Percentiles rank a stretch among this genome's conserved stretches.
Evolutionary conservation across 2,888 invertebrate genomes (phyloP).

Genomic region (Lamellibrachia columna): DNA sequence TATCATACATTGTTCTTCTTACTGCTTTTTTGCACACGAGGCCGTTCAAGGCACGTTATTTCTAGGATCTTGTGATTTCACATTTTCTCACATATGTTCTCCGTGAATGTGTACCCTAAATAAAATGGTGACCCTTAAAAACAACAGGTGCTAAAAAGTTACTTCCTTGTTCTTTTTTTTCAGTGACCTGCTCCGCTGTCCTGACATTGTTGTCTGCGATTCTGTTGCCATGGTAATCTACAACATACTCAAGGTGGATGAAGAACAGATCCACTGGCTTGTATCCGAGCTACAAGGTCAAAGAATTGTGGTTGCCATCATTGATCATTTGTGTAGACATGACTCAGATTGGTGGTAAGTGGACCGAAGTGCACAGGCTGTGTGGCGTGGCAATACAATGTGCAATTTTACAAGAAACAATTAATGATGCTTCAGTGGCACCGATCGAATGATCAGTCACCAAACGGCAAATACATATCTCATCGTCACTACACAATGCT

Average conservation of each 20-base stretch:
- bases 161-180: not conserved
- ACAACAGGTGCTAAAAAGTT: not conserved
- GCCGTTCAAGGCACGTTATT: too few relatives aligned
- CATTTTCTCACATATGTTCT: too few relatives aligned
- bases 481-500: too few relatives aligned
- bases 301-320: slow-evolving; percentile 26
- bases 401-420: too few relatives aligned
- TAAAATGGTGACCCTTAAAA: not conserved
- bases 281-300: slow-evolving; percentile 26
- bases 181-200: slow-evolving; percentile 28
- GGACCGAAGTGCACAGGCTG: not conserved
- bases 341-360: slow-evolving; percentile 35
- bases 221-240: slow-evolving; percentile 33
- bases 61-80: too few relatives aligned
- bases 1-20: too few relatives aligned
- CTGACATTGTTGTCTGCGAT: slow-evolving; percentile 27
- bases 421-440: too few relatives aligned
- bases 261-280: slow-evolving; percentile 23
- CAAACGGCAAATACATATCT: too few relatives aligned
- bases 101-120: too few relatives aligned
- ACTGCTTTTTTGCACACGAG: too few relatives aligned
- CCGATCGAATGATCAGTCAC: too few relatives aligned
- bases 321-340: slow-evolving; percentile 24
- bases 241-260: slow-evolving; percentile 25
- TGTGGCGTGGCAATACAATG: too few relatives aligned